A percentile compares a stretch with the other conserved stretches of the same genome.
Conservation (phyloP, 2,888 invertebrate genomes). For the Conomelus anceps region DNA sequence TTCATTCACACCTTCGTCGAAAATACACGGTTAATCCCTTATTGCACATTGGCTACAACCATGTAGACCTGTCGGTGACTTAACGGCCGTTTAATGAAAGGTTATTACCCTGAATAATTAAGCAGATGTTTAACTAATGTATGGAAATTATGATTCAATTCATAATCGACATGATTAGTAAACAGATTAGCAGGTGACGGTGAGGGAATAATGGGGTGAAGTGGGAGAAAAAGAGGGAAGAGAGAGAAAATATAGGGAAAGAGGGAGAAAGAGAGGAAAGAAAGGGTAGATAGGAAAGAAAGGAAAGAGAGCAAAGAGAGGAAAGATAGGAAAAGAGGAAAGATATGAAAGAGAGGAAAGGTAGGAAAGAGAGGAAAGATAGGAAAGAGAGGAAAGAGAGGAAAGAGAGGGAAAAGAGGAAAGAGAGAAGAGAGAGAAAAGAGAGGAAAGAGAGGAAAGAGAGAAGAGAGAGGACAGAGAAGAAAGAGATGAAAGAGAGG, state of each 20-base stretch:
- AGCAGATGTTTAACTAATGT: not conserved
- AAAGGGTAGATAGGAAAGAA: slow-evolving; percentile 65
- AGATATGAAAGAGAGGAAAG: not conserved
- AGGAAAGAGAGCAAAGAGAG: slow-evolving; percentile 56
- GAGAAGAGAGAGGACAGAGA: not conserved
- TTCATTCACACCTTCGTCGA: not conserved
- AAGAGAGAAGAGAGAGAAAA: not conserved
- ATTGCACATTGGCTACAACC: not conserved
- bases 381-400: not conserved
- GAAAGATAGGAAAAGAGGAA: not conserved
- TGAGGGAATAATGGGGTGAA: not conserved
- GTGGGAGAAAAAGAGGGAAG: not conserved
- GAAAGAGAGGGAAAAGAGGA: not conserved
- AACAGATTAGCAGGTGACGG: not conserved
- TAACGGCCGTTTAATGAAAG: not conserved
- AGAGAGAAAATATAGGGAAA: not conserved
- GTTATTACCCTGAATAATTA: not conserved
- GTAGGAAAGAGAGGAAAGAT: not conserved
- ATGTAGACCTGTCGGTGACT: not conserved
- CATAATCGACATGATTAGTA: not conserved
- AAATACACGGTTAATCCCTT: not conserved
- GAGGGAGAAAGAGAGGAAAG: not conserved
- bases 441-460: not conserved
- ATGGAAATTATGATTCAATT: not conserved
- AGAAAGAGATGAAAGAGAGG: not conserved